Evolutionary conservation across 2,113 vertebrate genomes (phyloP).

Genomic region (Coptodon bakossiorum): DNA sequence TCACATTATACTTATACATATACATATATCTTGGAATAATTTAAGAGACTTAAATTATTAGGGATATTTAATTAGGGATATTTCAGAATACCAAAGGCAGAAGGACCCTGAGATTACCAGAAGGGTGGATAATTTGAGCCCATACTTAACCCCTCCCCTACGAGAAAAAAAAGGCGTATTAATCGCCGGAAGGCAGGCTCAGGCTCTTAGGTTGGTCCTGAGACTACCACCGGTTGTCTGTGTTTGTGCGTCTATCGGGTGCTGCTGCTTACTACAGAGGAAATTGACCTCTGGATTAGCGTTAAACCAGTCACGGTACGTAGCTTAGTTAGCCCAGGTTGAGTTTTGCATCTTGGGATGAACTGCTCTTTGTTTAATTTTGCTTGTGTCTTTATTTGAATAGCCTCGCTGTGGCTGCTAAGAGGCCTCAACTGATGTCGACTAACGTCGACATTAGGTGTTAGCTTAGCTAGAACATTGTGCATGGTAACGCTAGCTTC

Average conservation of each 20-base stretch:
- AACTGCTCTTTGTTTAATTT: not conserved
- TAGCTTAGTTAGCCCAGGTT: not conserved
- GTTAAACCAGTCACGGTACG: slow-evolving; percentile 31
- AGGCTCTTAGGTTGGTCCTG: not conserved
- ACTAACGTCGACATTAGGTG: not conserved
- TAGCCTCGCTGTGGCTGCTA: not conserved
- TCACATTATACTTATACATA: not conserved
- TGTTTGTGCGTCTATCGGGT: not conserved
- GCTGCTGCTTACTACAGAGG: slow-evolving; percentile 4
- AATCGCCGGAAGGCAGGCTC: not conserved
- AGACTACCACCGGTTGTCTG: slow-evolving; percentile 1
- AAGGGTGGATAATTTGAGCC: not conserved
- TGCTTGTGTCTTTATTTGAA: not conserved
- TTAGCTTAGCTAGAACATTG: slow-evolving; percentile 15
- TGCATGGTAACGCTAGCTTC: slow-evolving; percentile 26
- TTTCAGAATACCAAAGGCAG: not conserved
- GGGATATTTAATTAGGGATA: too few species aligned
- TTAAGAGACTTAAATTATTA: not conserved
- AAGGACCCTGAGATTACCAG: not conserved
- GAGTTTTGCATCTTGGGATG: not conserved
- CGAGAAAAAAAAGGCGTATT: not conserved
- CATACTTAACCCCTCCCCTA: not conserved
- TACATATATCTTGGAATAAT: not conserved
- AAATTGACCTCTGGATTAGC: not conserved
- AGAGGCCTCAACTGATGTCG: slow-evolving; percentile 16